Conservation (phyloP, 2,888 invertebrate species). For the Epicampocera succincta region DNA sequence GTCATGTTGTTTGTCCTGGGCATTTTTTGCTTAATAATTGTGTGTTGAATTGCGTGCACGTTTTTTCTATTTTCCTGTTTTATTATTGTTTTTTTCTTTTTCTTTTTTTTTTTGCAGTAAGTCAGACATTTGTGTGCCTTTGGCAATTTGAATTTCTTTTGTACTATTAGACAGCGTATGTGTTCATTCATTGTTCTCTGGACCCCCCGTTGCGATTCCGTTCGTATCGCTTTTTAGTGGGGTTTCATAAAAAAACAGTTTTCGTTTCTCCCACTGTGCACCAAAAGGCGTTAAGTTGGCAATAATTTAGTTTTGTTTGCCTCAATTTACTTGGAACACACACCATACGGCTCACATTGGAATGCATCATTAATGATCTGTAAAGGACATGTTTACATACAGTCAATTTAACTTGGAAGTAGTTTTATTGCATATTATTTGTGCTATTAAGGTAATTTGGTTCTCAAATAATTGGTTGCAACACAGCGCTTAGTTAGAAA, state of each 20-base stretch:
- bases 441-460: neutral
- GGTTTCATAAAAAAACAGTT: slow-evolving; percentile 36
- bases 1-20: slow-evolving; percentile 51
- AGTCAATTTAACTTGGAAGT: slow-evolving; percentile 78
- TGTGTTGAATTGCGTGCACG: slow-evolving; percentile 40
- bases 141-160: slow-evolving; percentile 57
- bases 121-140: slow-evolving; percentile 60
- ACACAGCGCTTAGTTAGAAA: too few species aligned
- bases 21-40: slow-evolving; percentile 45
- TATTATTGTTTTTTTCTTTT: neutral
- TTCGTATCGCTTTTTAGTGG: slow-evolving; percentile 48
- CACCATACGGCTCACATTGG: slow-evolving; percentile 71
- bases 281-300: slow-evolving; percentile 72
- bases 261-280: slow-evolving; percentile 72
- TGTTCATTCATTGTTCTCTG: slow-evolving; percentile 46
- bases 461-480: neutral
- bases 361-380: slow-evolving; percentile 72
- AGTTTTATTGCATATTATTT: slow-evolving; percentile 26
- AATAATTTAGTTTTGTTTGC: slow-evolving; percentile 69
- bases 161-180: slow-evolving; percentile 37
- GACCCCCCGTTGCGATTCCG: slow-evolving; percentile 33
- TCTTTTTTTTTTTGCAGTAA: slow-evolving; percentile 21
- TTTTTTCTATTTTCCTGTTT: slow-evolving; percentile 42
- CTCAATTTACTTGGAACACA: slow-evolving; percentile 54
- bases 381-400: slow-evolving; percentile 77